Percentiles rank a stretch among this genome's conserved stretches.
phyloP scores from a whole-genome alignment of 1,140 invertebrate species.

The Diorhabda elongata region DNA sequence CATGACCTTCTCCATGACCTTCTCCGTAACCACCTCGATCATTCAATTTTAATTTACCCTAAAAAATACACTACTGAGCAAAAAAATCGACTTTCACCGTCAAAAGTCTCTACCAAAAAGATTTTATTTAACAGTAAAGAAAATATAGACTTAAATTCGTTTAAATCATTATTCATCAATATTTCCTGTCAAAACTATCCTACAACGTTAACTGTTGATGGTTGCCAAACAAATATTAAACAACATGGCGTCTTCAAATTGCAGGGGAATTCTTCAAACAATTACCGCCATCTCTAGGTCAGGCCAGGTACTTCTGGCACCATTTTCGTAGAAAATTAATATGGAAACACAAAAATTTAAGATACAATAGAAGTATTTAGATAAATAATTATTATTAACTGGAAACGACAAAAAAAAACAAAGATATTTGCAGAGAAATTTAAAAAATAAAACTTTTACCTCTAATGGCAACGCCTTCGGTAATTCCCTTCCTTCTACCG shows the following conservation, averaged over 20 bases:
- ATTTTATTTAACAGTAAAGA: background rate
- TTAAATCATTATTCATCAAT: too few species aligned
- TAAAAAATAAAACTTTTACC: background rate
- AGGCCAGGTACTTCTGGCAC: too few species aligned
- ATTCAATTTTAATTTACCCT: background rate
- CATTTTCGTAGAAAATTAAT: background rate
- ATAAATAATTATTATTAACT: too few species aligned
- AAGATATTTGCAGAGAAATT: too few species aligned
- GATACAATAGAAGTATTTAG: too few species aligned
- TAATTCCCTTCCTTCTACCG: slow-evolving; percentile 10
- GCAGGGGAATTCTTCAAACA: background rate
- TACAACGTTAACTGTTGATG: background rate
- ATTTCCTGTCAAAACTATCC: background rate
- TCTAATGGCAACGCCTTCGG: slow-evolving; percentile 34
- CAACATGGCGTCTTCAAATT: background rate
- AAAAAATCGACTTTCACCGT: background rate
- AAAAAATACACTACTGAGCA: background rate
- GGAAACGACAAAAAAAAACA: too few species aligned
- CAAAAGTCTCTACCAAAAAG: too few species aligned
- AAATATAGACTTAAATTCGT: background rate
- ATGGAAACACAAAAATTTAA: background rate
- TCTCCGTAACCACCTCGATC: background rate
- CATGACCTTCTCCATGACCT: background rate
- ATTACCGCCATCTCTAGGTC: background rate
- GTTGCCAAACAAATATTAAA: too few species aligned